phyloP scores from a whole-genome alignment of 2,888 invertebrate species.

The Sminthurides aquaticus region DNA sequence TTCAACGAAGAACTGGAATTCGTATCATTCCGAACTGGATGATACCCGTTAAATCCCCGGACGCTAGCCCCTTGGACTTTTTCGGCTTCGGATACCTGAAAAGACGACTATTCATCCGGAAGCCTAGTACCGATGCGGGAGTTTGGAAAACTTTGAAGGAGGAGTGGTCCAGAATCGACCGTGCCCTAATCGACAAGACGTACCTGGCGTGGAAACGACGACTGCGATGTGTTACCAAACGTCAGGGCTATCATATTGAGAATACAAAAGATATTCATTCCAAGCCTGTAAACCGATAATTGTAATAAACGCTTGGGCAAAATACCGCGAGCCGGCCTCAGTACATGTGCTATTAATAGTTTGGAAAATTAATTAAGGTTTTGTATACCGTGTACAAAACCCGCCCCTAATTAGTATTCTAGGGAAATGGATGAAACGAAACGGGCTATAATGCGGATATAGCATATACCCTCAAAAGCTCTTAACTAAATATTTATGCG shows the following conservation, averaged over 20 bases:
- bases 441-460: too few species aligned
- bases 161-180: constrained; percentile 14
- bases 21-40: not conserved
- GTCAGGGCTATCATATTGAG: constrained; percentile 12
- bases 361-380: too few species aligned
- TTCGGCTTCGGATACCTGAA: constrained; percentile 18
- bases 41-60: constrained; percentile 12
- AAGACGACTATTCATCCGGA: not conserved
- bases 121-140: not conserved
- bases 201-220: constrained; percentile 8
- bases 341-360: too few species aligned
- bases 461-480: too few species aligned
- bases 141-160: constrained; percentile 17
- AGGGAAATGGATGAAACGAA: too few species aligned
- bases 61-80: constrained; percentile 10
- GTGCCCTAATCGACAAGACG: not conserved
- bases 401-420: too few species aligned
- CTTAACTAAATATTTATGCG: too few species aligned
- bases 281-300: too few species aligned
- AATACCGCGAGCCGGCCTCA: too few species aligned
- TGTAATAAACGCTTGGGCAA: too few species aligned
- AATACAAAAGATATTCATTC: constrained; percentile 5
- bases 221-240: not conserved
- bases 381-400: too few species aligned
- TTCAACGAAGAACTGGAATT: constrained; percentile 5